phyloP scores from a whole-genome alignment of 2,113 vertebrate genomes.

The Chaenogobius annularis region DNA sequence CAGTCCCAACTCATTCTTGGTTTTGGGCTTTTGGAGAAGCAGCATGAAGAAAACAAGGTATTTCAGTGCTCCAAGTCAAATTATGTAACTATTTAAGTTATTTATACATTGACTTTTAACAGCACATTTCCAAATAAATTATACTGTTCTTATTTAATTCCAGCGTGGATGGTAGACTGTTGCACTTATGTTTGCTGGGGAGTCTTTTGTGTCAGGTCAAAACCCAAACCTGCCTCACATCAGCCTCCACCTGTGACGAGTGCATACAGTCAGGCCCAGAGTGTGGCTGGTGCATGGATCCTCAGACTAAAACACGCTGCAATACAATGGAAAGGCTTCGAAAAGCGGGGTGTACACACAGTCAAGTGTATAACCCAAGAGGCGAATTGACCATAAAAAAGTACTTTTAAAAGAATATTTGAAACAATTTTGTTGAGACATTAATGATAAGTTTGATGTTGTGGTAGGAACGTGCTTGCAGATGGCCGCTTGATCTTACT shows the following conservation, averaged over 20 bases:
- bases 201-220: slow-evolving; percentile 1
- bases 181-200: slow-evolving; percentile 40
- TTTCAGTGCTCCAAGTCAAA: too few species aligned
- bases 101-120: background rate
- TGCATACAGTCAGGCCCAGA: slow-evolving; percentile 45
- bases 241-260: slow-evolving; percentile 38
- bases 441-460: background rate
- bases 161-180: slow-evolving; percentile 42
- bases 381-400: slow-evolving; percentile 15
- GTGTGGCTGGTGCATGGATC: slow-evolving; percentile 55
- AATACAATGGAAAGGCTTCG: slow-evolving; percentile 14
- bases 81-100: background rate
- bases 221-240: slow-evolving; percentile 18
- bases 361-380: slow-evolving; percentile 38
- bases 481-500: slow-evolving; percentile 1
- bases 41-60: background rate
- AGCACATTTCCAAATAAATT: background rate
- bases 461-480: slow-evolving; percentile 5
- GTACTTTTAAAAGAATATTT: slow-evolving; percentile 19
- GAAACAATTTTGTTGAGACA: background rate
- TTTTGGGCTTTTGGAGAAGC: background rate
- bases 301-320: slow-evolving; percentile 4
- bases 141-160: slow-evolving; percentile 6
- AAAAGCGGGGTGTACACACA: slow-evolving; percentile 26
- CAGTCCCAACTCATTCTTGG: background rate